Conservation (phyloP, 2,888 invertebrate genomes). For the Drosophila longiperda region DNA sequence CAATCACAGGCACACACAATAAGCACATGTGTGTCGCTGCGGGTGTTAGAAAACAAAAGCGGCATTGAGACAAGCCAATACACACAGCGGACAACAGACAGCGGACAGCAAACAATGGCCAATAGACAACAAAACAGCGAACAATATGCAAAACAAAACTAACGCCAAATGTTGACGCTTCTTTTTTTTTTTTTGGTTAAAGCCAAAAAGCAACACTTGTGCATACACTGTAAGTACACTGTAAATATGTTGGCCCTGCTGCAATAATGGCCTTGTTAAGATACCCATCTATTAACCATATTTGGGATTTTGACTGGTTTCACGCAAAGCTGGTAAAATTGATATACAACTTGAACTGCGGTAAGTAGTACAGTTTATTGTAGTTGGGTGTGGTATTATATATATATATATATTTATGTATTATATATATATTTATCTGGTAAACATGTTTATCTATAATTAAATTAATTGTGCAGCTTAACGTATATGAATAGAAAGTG, state of each 20-base stretch:
- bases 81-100: slow-evolving; percentile 17
- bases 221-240: slow-evolving; percentile 37
- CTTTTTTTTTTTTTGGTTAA: slow-evolving; percentile 11
- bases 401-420: neutral
- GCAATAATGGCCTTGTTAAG: neutral
- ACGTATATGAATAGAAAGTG: too few species aligned
- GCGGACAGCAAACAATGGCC: slow-evolving; percentile 16
- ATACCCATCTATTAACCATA: slow-evolving; percentile 5
- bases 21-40: slow-evolving; percentile 67
- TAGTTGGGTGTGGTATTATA: neutral
- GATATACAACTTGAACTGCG: neutral
- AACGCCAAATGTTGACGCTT: slow-evolving; percentile 64
- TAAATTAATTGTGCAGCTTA: neutral
- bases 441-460: neutral
- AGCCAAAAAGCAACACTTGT: slow-evolving; percentile 36
- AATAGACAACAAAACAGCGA: slow-evolving; percentile 21
- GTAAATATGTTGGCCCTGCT: slow-evolving; percentile 18
- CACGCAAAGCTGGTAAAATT: neutral
- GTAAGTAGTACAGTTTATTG: neutral
- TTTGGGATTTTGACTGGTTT: neutral
- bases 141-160: slow-evolving; percentile 77
- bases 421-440: neutral
- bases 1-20: slow-evolving; percentile 3
- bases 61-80: slow-evolving; percentile 60
- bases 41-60: slow-evolving; percentile 81